A percentile compares a stretch with the other conserved stretches of the same genome.
Evolutionary conservation across 1,140 invertebrate genomes (phyloP).

Genomic region (Polypedilum pembai): DNA sequence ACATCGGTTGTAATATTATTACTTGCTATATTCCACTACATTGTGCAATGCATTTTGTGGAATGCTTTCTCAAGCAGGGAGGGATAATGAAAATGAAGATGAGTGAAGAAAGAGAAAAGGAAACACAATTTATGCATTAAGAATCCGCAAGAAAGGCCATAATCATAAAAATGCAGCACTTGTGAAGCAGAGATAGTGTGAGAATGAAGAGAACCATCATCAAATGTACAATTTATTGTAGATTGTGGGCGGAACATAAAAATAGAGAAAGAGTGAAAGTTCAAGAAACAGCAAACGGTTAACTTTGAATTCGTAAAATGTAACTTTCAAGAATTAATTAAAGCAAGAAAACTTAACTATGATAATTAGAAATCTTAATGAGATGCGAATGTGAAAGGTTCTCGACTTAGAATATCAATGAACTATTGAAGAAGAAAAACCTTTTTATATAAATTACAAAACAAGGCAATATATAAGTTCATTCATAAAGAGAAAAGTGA

Average conservation of each 20-base stretch:
- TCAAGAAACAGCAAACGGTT: not conserved
- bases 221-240: conserved; percentile 14
- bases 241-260: not conserved
- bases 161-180: conserved; percentile 1
- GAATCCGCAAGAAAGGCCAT: not conserved
- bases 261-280: not conserved
- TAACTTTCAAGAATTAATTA: too few relatives aligned
- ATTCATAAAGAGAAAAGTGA: too few relatives aligned
- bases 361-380: too few relatives aligned
- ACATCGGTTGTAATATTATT: not conserved
- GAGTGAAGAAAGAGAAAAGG: not conserved
- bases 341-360: too few relatives aligned
- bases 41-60: not conserved
- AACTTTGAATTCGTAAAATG: too few relatives aligned
- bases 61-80: not conserved
- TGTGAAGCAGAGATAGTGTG: not conserved
- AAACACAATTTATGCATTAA: conserved; percentile 28
- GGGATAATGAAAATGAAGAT: conserved; percentile 20
- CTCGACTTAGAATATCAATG: too few relatives aligned
- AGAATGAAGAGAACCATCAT: not conserved
- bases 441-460: too few relatives aligned
- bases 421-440: too few relatives aligned
- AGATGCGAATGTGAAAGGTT: too few relatives aligned
- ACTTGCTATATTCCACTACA: conserved; percentile 3
- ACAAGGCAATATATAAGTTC: too few relatives aligned